phyloP scores from a whole-genome alignment of 2,797 vertebrate species.

The Brachymystax lenok region DNA sequence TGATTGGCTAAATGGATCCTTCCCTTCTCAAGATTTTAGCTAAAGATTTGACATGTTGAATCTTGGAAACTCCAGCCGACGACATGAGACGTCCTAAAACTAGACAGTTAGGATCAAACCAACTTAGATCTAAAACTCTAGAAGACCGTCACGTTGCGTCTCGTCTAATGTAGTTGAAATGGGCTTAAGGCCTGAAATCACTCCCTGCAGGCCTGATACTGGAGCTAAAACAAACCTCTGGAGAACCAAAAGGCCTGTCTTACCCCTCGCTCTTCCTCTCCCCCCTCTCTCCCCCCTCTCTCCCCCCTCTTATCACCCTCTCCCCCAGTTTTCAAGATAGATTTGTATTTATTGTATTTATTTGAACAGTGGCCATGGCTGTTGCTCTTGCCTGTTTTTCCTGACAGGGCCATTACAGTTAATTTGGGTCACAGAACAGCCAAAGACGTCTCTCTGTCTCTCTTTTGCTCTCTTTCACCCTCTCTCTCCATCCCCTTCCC shows the following conservation, averaged over 20 bases:
- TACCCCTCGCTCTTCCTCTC: conserved; percentile 32
- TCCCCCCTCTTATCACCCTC: conserved; percentile 37
- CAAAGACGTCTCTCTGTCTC: conserved; percentile 58
- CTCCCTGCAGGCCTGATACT: conserved; percentile 40
- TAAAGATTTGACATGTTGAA: no score
- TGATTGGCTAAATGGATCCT: no score
- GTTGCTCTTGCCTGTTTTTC: conserved; percentile 65
- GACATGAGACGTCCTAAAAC: no score
- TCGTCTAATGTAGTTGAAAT: no score
- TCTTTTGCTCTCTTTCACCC: conserved; percentile 58
- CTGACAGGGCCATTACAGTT: conserved; percentile 49
- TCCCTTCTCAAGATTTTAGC: no score
- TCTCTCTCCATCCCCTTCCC: conserved; percentile 16
- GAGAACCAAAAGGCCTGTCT: conserved; percentile 43
- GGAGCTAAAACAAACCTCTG: conserved; percentile 55
- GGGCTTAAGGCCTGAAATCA: conserved; percentile 39
- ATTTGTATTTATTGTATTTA: conserved; percentile 72
- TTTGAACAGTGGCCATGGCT: conserved; percentile 55
- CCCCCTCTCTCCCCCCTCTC: conserved; percentile 18
- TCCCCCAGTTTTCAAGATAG: conserved; percentile 45
- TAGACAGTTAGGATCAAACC: no score
- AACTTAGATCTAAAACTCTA: no score
- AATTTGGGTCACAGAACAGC: conserved; percentile 59
- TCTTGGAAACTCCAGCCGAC: no score
- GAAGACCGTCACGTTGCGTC: no score